Evolutionary conservation across 2,113 vertebrate genomes (phyloP), one percentile per base, ranked within the genome.

Genomic region (Microtus oregoni): DNA sequence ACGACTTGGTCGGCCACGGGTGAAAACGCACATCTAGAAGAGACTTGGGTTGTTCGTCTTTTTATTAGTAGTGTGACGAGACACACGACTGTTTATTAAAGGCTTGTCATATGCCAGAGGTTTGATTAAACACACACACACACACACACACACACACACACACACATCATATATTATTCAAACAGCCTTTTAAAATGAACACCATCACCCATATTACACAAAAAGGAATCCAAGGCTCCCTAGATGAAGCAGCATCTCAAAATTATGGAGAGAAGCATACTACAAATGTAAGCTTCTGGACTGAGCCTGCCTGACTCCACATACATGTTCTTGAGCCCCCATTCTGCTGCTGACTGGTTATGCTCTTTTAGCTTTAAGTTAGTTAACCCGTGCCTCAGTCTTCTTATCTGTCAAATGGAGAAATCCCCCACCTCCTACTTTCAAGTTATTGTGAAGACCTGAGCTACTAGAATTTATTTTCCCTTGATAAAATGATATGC

Each of bases 21-120:
- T 50, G 35, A 86, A 95, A 30, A 75, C 13, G 30, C 6, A n/a
- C 13, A 76, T 26, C 58, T 44, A 81, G 32, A 75, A 85, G 14
- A 93, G 26, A 52, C 38, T 50, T 93, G 50, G 41, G 3, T 63
- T 89, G 65, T 75, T 91, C 8, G 30, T 30, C 19, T 70, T 94
- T 55, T 47, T 78, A 75, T 68, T 77, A 95, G 47, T 50, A 86
- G 86, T 38, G 50, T 3, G 32, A 81, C 70, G 35, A 88, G 70
- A 26, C 61, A 86, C 90, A 79, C 32, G 63, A 81, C 3, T 89
- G 19, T 79, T 95, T 88, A 95, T 77, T 90, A 91, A 72, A 90
- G 86, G 3, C 30, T 81, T 88, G 32, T 19, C 17, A 24, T 86
- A 77, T 86, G 5, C 20, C 47, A 92, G 11, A 55, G 70, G 7